Percentiles rank a stretch among this genome's conserved stretches.
Evolutionary conservation across 2,797 vertebrate genomes (phyloP).

Genomic region (Anniella stebbinsi): DNA sequence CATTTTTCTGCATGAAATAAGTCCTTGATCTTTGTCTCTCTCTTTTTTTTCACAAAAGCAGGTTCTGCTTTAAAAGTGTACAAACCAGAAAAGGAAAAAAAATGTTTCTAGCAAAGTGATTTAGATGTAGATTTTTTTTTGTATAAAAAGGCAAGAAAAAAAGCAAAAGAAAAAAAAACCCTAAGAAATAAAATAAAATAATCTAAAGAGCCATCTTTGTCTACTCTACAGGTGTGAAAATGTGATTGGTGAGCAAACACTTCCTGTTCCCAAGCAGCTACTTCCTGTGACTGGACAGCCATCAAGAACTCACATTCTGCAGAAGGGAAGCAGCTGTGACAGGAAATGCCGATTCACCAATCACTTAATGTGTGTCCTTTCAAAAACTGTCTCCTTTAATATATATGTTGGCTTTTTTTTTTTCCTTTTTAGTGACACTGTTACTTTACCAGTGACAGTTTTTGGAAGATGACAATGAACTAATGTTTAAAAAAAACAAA

Average conservation of each 20-base stretch:
- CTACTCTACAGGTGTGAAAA: slow-evolving; percentile 64
- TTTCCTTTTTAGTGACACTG: background rate
- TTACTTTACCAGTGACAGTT: slow-evolving; percentile 55
- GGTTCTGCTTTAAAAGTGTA: slow-evolving; percentile 72
- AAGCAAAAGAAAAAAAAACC: slow-evolving; percentile 22
- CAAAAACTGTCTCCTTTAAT: slow-evolving; percentile 64
- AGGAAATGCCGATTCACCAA: slow-evolving; percentile 1
- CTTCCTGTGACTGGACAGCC: background rate
- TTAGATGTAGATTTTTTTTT: slow-evolving; percentile 74
- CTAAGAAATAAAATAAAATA: slow-evolving; percentile 72
- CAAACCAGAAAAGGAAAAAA: slow-evolving; percentile 55
- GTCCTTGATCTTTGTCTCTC: slow-evolving; percentile 69
- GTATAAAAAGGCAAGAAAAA: slow-evolving; percentile 61
- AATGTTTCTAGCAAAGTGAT: slow-evolving; percentile 76
- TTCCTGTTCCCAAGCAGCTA: slow-evolving; percentile 31
- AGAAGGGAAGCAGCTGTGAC: slow-evolving; percentile 5
- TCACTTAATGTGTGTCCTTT: slow-evolving; percentile 48
- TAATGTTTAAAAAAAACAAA: slow-evolving; percentile 61
- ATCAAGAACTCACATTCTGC: background rate
- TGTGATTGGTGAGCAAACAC: slow-evolving; percentile 54
- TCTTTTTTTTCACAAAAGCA: slow-evolving; percentile 65
- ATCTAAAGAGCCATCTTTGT: slow-evolving; percentile 72
- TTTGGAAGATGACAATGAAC: slow-evolving; percentile 58
- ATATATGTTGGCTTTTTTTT: slow-evolving; percentile 29
- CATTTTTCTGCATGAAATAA: slow-evolving; percentile 76